These are phyloP conservation scores for Peromyscus attwateri DNA, from an alignment of 2,797 vertebrate genomes.

Conservation along the genomic window DNA sequence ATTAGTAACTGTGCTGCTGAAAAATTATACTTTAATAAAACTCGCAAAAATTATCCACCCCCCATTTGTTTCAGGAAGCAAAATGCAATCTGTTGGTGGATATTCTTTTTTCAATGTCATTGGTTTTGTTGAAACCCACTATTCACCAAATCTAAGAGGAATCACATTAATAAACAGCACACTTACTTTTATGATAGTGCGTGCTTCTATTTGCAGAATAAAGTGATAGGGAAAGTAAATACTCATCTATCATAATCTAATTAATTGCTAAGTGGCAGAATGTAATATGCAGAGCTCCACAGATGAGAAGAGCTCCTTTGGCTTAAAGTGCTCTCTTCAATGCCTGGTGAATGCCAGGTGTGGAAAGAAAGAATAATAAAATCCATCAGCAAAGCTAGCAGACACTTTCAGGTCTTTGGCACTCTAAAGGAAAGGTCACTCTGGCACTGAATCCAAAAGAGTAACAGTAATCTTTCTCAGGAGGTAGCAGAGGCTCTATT, in stretches of 20 bases:
- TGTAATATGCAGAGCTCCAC: constrained; percentile 60
- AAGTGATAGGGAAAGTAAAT: constrained; percentile 75
- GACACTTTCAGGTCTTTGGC: constrained; percentile 55
- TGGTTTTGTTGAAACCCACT: constrained; percentile 35
- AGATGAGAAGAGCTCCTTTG: constrained; percentile 55
- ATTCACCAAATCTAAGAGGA: constrained; percentile 65
- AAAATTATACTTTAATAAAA: neutral
- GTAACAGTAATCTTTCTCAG: constrained; percentile 78
- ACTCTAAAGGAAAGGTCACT: constrained; percentile 79
- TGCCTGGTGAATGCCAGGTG: constrained; percentile 70
- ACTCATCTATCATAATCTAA: constrained; percentile 81
- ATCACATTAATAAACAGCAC: constrained; percentile 38
- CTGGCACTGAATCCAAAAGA: constrained; percentile 73
- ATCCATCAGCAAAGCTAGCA: constrained; percentile 69
- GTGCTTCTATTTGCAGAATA: constrained; percentile 66
- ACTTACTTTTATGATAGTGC: constrained; percentile 56
- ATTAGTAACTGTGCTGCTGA: constrained; percentile 4
- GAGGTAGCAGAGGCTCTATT: constrained; percentile 76
- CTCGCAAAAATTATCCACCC: neutral
- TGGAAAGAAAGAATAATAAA: neutral
- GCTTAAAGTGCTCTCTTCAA: constrained; percentile 79
- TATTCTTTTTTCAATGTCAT: neutral
- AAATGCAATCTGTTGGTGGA: neutral
- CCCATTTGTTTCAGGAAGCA: neutral
- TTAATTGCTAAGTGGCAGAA: constrained; percentile 71